Percentiles rank a stretch among this genome's conserved stretches.
Conservation (phyloP, 2,113 vertebrate genomes). For the Hystrix cristata region DNA sequence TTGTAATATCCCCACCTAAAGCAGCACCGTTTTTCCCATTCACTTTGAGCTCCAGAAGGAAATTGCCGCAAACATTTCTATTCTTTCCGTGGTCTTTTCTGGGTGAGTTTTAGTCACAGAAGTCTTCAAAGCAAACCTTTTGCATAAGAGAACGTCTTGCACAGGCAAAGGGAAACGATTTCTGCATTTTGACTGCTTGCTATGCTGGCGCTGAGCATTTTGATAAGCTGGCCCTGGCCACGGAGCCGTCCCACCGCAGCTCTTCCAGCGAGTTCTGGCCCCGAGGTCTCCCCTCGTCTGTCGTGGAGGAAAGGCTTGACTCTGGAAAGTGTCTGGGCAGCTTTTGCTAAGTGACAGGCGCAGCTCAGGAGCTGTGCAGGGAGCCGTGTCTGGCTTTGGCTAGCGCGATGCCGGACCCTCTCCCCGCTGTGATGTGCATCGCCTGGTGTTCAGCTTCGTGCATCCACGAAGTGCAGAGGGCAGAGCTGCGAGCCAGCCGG, state of each 20-base stretch:
- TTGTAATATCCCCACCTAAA: not conserved
- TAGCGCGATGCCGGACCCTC: not conserved
- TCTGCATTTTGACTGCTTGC: not conserved
- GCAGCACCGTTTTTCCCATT: too few relatives aligned
- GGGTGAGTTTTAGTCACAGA: not conserved
- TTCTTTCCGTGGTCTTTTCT: not conserved
- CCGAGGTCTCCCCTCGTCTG: not conserved
- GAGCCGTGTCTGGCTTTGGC: not conserved
- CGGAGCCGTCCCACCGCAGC: not conserved
- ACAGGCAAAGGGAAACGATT: not conserved
- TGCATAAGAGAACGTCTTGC: not conserved
- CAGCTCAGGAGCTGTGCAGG: not conserved
- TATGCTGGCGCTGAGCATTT: too few relatives aligned
- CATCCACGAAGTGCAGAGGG: not conserved
- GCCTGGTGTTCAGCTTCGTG: not conserved
- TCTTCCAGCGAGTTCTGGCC: not conserved
- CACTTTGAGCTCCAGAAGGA: not conserved
- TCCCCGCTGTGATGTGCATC: not conserved
- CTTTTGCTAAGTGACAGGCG: not conserved
- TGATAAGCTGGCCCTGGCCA: not conserved
- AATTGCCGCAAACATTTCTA: not conserved
- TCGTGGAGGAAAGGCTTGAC: not conserved
- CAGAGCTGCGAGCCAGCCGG: not conserved
- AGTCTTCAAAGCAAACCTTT: not conserved
- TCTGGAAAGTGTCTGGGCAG: not conserved